Conservation (phyloP, 2,797 vertebrate species). For the Poeciliopsis turneri region DNA sequence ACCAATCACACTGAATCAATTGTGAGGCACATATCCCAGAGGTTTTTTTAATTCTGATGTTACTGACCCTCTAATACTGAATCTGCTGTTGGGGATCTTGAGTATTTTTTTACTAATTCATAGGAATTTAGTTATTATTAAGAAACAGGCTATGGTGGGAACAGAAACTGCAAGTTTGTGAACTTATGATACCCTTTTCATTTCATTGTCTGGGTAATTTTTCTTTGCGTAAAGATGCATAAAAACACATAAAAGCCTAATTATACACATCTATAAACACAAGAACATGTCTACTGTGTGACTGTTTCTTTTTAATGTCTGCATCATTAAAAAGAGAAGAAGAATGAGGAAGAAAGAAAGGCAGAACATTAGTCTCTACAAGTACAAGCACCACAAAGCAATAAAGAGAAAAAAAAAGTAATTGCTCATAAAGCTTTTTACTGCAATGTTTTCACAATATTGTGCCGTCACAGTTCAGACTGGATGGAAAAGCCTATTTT, state of each 20-base stretch:
- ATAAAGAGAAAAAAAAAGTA: not conserved
- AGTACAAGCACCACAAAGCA: not conserved
- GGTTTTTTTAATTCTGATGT: slow-evolving; percentile 14
- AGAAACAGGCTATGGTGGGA: not conserved
- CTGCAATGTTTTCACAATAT: not conserved
- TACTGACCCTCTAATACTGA: not conserved
- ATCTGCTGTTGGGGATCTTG: not conserved
- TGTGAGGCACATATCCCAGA: slow-evolving; percentile 22
- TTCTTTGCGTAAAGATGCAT: not conserved
- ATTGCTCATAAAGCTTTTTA: not conserved
- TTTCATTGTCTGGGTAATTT: not conserved
- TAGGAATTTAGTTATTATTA: not conserved
- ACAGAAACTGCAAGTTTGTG: not conserved
- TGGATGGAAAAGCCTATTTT: not conserved
- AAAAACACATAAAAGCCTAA: not conserved
- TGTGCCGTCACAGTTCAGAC: not conserved
- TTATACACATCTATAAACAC: not conserved
- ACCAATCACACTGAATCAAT: slow-evolving; percentile 1
- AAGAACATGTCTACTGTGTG: not conserved
- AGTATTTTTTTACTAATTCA: not conserved
- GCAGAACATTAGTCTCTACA: not conserved
- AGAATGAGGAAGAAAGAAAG: not conserved
- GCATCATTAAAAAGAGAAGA: not conserved
- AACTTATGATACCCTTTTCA: not conserved
- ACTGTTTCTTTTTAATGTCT: not conserved